Evolutionary conservation across 2,797 vertebrate genomes (phyloP).

Genomic region (Rhinogobio ventralis): DNA sequence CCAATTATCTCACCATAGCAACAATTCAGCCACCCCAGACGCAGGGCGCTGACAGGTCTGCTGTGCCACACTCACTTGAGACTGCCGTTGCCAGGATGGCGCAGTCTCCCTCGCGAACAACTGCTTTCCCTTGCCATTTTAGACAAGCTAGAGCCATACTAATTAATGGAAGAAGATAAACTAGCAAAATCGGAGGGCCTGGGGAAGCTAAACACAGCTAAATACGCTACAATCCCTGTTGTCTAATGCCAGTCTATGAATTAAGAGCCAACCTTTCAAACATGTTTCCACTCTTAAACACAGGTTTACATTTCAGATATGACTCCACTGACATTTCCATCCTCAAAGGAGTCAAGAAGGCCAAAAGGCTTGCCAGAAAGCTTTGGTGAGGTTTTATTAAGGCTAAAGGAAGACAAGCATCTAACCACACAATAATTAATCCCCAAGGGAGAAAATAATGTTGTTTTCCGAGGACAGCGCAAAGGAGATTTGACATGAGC

Average conservation of each 20-base stretch:
- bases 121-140: conserved; percentile 53
- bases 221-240: background rate
- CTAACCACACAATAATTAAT: conserved; percentile 73
- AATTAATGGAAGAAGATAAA: conserved; percentile 27
- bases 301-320: conserved; percentile 18
- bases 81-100: conserved; percentile 58
- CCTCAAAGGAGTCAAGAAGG: background rate
- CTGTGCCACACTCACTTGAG: conserved; percentile 35
- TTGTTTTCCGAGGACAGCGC: conserved; percentile 61
- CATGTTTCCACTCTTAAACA: background rate
- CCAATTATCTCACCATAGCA: conserved; percentile 49
- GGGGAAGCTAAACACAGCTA: background rate
- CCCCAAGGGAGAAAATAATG: conserved; percentile 67
- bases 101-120: conserved; percentile 55
- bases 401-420: conserved; percentile 27
- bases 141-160: conserved; percentile 14
- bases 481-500: conserved; percentile 58
- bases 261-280: background rate
- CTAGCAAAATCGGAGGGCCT: background rate
- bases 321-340: background rate
- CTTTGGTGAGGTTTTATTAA: conserved; percentile 8
- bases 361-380: background rate
- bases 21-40: conserved; percentile 27
- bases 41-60: conserved; percentile 21
- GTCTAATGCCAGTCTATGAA: background rate